Base-by-base conservation (phyloP, 1,140 invertebrate species). In the Drosophila tsacasi region DNA sequence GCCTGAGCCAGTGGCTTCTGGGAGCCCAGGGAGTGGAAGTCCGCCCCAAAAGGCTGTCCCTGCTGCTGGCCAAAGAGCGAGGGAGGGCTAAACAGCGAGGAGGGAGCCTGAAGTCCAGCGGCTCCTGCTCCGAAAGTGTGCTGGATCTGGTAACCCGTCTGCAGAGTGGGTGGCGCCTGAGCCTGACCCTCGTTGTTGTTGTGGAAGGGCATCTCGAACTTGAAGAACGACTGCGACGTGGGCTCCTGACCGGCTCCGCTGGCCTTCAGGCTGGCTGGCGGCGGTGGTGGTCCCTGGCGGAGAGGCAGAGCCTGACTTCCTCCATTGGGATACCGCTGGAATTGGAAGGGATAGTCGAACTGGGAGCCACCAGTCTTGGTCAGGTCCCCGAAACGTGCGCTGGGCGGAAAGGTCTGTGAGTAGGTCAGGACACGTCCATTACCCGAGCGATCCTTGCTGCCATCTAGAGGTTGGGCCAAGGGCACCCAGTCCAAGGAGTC, bases 141-240 rank as follows among this genome's bases (percentile, higher is more conserved):
- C 25, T 92, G 92, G 7, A 93, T 93, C 61, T 93, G 92, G 52
- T 93, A 93, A 10, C 91, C 91, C 4, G 92, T 92, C 30, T 93
- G 92, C 0, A 92, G 76, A 1, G 87, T 89, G 27, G 91, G 68
- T 3, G 86, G 82, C 0, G 85, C 68, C 46, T 91, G 80, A 0
- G 76, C 65, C 54, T 83, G 79, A 0, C 72, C 67, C 13, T 57
- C 87, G 2, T 83, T 76, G 12, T 80, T 76, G 8, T 71, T 55
- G 60, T 83, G 86, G 79, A 91, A 92, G 23, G 92, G 92, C 92
- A 93, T 93, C 62, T 93, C 92, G 35, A 93, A 93, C 64, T 92
- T 93, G 59, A 93, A 92, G 75, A 93, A 93, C 2, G 92, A 93
- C 67, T 93, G 91, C 9, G 92, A 92, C 0, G 92, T 93, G 9